These are phyloP conservation scores for Sebastes fasciatus DNA, from an alignment of 2,113 vertebrate species.

Conservation along the genomic window DNA sequence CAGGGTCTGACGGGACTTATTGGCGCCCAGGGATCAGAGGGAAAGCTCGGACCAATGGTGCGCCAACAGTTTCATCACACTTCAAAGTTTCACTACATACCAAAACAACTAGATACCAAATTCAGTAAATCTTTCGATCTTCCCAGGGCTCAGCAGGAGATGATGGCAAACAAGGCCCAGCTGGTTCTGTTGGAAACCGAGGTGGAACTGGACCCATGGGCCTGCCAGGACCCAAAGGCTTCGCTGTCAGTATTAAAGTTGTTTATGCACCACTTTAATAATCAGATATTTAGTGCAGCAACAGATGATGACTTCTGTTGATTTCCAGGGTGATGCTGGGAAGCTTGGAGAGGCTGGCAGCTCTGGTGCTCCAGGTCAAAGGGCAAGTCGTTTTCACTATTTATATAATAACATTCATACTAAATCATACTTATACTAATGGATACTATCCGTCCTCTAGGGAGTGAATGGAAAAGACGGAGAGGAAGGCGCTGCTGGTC, in stretches of 20 bases:
- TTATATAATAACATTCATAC: background rate
- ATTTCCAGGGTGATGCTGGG: slow-evolving; percentile 92
- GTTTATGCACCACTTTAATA: background rate
- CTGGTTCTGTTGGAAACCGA: slow-evolving; percentile 90
- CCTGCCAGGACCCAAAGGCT: slow-evolving; percentile 94
- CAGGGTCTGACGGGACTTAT: slow-evolving; percentile 95
- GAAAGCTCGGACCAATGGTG: slow-evolving; percentile 94
- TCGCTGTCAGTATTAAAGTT: slow-evolving; percentile 86
- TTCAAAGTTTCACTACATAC: background rate
- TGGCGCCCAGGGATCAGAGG: slow-evolving; percentile 93
- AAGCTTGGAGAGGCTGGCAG: slow-evolving; percentile 94
- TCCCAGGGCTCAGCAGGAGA: slow-evolving; percentile 92
- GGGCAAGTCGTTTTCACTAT: slow-evolving; percentile 81
- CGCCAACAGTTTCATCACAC: slow-evolving; percentile 6
- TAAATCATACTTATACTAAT: slow-evolving; percentile 1
- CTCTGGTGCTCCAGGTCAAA: slow-evolving; percentile 90
- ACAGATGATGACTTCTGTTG: background rate
- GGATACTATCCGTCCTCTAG: slow-evolving; percentile 74
- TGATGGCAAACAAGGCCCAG: slow-evolving; percentile 92
- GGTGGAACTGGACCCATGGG: slow-evolving; percentile 93
- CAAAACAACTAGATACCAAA: too few relatives aligned
- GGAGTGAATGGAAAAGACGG: slow-evolving; percentile 97
- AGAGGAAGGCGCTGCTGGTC: slow-evolving; percentile 93
- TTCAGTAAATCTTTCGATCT: background rate
- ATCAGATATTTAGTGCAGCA: background rate